phyloP scores from a whole-genome alignment of 2,888 invertebrate species.

The Pardosa pseudoannulata region DNA sequence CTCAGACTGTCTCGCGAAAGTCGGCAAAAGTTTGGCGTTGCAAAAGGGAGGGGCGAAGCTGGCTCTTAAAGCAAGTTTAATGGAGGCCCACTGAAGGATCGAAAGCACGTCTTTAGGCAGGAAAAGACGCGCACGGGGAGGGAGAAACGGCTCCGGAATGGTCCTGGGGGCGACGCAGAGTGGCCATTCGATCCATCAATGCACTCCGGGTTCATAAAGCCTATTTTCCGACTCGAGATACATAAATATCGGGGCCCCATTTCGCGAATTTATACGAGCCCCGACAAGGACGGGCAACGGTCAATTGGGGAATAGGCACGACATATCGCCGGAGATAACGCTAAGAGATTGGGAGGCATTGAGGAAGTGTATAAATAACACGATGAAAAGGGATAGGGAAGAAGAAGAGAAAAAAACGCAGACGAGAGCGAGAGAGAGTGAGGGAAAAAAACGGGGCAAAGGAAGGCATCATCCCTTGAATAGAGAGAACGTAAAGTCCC shows the following conservation, averaged over 20 bases:
- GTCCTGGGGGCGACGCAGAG: constrained; percentile 61
- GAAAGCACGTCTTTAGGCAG: no score
- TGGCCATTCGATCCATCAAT: constrained; percentile 62
- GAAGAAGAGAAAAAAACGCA: constrained; percentile 24
- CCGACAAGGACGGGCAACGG: constrained; percentile 39
- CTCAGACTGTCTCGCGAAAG: no score
- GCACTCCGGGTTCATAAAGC: constrained; percentile 15
- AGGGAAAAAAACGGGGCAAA: constrained; percentile 8
- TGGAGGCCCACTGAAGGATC: no score
- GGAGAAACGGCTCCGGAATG: no score
- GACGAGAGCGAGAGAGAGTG: no score
- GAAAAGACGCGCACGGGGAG: no score
- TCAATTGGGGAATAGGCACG: constrained; percentile 63
- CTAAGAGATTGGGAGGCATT: constrained; percentile 40
- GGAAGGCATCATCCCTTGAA: constrained; percentile 40
- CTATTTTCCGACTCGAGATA: constrained; percentile 37
- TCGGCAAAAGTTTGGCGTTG: no score
- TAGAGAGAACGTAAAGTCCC: constrained; percentile 37
- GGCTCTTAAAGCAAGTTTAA: no score
- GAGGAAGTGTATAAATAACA: constrained; percentile 64
- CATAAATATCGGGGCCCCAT: constrained; percentile 30
- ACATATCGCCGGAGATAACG: constrained; percentile 29
- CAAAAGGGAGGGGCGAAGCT: constrained; percentile 34
- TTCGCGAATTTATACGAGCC: background rate
- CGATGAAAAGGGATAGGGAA: background rate